Base-by-base conservation (phyloP, 2,113 vertebrate species). In the Brachyistius frenatus region DNA sequence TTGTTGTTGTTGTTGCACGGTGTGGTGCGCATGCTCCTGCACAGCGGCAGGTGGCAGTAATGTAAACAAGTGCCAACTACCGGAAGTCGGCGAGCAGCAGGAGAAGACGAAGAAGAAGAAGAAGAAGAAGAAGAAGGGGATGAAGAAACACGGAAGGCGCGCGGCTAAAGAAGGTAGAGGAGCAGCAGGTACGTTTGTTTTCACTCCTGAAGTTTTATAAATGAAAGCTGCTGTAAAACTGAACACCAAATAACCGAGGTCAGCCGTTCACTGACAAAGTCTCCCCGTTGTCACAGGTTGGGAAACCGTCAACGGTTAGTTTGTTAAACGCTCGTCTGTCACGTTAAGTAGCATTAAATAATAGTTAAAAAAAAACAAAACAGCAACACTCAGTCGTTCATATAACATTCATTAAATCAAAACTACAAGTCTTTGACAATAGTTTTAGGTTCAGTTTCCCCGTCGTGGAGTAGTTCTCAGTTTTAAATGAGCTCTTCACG, bases 41-140 rank as follows among this genome's bases (percentile, higher is more conserved):
- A 9, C 5, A 56, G 1, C 85, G 65, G 41, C 49, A 85, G 77
- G 80, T 3, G 86, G 74, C 85, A 44, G 32, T 55, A 47, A 4
- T 9, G 13, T 10, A 36, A 9, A 4, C 6, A 32, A 5, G 3
- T 1, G 11, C 5, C 31, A 41, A 5, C 33, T 31, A 33, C 41
- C 10, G 41, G 41, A 70, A 61, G 1, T 13, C 1, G 1, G 6
- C 6, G 9, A 11, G 4, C 10, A 33, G 23, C 1, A 23, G 23
- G 23, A 23, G 23, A 23, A 23, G 44, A 13, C 52, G n/a, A 31
- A 58, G n/a, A 13, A 11, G 4, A 14, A 33, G 44, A 13, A 56
- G n/a, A 31, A 58, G n/a, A 39, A 66, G 46, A 14, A 37, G 53
- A 16, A 33, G 16, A 16, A 35, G 1, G 4, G 2, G 3, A 35